Conservation (phyloP, 2,888 invertebrate genomes). For the Cheilosia variabilis region DNA sequence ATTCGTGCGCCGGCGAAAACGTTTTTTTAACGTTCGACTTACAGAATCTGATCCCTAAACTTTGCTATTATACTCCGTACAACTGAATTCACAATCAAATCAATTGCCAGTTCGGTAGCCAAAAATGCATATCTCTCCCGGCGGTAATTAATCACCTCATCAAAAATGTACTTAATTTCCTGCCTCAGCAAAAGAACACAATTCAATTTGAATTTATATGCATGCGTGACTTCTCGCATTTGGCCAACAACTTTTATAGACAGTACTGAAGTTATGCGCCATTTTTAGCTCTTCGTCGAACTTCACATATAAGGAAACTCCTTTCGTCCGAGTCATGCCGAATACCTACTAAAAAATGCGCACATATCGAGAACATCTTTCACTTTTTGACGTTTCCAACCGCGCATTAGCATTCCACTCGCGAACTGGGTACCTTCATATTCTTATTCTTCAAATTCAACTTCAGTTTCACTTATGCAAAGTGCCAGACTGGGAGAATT, state of each 20-base stretch:
- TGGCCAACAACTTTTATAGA: neutral
- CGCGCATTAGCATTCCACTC: constrained; percentile 9
- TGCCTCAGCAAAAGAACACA: constrained; percentile 27
- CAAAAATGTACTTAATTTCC: constrained; percentile 3
- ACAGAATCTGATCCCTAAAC: too few relatives aligned
- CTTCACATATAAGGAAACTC: constrained; percentile 14
- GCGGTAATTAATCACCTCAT: neutral
- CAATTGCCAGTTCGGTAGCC: too few relatives aligned
- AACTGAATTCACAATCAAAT: too few relatives aligned
- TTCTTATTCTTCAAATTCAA: neutral
- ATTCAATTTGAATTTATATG: constrained; percentile 3
- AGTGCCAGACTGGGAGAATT: neutral
- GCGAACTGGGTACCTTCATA: neutral
- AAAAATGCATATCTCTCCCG: too few relatives aligned
- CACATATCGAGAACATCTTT: constrained; percentile 3
- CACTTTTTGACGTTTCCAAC: neutral
- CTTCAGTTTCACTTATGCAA: constrained; percentile 25
- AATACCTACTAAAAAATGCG: neutral
- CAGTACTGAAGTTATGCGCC: neutral
- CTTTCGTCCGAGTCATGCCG: neutral
- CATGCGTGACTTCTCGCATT: constrained; percentile 8
- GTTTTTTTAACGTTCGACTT: too few relatives aligned
- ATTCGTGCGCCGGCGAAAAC: too few relatives aligned
- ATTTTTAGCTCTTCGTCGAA: constrained; percentile 8
- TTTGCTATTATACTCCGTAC: too few relatives aligned